Base-by-base conservation (phyloP, 2,113 vertebrate species). In the Microtus montanus region DNA sequence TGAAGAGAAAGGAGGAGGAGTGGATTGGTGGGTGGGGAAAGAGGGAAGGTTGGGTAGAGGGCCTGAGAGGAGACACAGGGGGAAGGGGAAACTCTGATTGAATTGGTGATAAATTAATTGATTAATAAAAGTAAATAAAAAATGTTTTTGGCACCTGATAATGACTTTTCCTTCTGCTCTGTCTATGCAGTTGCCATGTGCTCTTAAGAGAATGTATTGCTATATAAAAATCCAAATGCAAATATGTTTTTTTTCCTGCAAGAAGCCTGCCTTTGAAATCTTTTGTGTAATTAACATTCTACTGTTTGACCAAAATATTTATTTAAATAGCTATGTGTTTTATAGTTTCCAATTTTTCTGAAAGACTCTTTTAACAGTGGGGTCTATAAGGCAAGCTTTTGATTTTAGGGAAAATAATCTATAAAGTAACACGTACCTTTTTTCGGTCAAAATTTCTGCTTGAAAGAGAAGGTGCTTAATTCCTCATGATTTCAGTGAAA, bases 401-500 rank as follows among this genome's bases (percentile, higher is more conserved):
- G 33, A 41, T 88, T 95, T 88, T 73, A 75, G 22, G 28, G 28
- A 71, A 61, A 88, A 28, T 63, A 64, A 85, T 20, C 49, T 74
- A 13, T 64, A 83, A 90, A 85, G 90, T 5, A 90, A 12, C 13
- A 19, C 79, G 75, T 79, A 47, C 4, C 70, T 96, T 96, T 9
- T 91, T 15, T 86, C 5, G 54, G 22, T 61, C 38, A 88, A 79
- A 85, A 87, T 87, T 92, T 96, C 66, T 87, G 20, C 85, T 15
- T 61, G 47, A 94, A 94, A 82, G 52, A 71, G n/a, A 87, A n/a
- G 70, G 14, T 79, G 84, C 15, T 89, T 79, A 70, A 91, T 92
- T 87, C 94, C 54, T 85, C 75, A 64, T 87, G 79, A 82, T 82
- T 96, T 96, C 73, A 91, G 47, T 91, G 58, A 94, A 93, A 90